Evolutionary conservation across 2,797 vertebrate genomes (phyloP).

Genomic region (Garrulus glandarius): DNA sequence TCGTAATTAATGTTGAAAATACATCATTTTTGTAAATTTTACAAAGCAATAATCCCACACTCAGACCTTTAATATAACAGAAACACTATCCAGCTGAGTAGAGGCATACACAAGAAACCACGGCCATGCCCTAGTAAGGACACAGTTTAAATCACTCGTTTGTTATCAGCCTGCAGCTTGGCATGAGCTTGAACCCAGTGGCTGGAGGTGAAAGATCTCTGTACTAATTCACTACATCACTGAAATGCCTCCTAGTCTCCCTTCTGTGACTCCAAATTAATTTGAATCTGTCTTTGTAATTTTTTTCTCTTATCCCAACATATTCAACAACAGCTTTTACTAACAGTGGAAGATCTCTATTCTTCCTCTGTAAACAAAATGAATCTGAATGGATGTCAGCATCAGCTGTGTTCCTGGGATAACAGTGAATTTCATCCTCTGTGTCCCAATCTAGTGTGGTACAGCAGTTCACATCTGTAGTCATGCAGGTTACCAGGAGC

Average conservation of each 20-base stretch:
- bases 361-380: neutral
- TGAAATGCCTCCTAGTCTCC: slow-evolving; percentile 27
- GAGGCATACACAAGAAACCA: neutral
- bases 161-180: slow-evolving; percentile 39
- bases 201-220: slow-evolving; percentile 43
- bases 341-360: neutral
- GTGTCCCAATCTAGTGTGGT: neutral
- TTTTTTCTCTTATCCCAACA: neutral
- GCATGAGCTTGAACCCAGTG: slow-evolving; percentile 18
- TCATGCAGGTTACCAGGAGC: neutral
- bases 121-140: neutral
- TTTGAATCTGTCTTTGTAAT: neutral
- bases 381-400: neutral
- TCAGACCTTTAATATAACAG: neutral
- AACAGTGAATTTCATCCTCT: neutral
- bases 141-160: neutral
- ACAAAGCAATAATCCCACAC: neutral
- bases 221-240: slow-evolving; percentile 33
- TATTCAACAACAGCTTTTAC: neutral
- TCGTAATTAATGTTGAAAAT: neutral
- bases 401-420: neutral
- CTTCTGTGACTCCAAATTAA: neutral
- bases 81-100: neutral
- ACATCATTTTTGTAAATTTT: neutral
- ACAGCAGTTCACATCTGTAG: neutral